Conservation (phyloP, 2,113 vertebrate species). For the Philantomba maxwellii region DNA sequence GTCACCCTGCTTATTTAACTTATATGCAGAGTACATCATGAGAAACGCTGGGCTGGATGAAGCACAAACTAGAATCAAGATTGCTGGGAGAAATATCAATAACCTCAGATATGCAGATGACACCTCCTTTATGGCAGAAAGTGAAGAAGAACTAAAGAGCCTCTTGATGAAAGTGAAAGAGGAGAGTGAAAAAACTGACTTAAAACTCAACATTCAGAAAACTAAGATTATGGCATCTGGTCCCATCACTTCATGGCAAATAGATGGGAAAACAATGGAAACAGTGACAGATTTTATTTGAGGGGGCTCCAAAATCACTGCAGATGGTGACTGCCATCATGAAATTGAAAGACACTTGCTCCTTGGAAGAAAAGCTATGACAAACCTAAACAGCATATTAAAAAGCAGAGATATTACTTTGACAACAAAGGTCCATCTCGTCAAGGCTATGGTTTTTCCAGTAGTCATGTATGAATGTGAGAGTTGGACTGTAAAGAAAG, state of each 20-base stretch:
- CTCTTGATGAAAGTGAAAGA: background rate
- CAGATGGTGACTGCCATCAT: background rate
- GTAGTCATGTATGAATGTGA: background rate
- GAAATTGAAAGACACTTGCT: background rate
- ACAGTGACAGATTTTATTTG: background rate
- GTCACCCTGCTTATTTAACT: background rate
- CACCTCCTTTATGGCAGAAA: background rate
- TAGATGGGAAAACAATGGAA: background rate
- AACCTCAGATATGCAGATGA: background rate
- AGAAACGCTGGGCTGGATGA: background rate
- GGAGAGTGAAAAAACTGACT: background rate
- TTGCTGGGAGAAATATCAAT: background rate
- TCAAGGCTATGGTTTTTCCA: background rate
- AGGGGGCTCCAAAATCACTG: background rate
- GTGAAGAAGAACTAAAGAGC: background rate
- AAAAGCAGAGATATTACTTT: background rate
- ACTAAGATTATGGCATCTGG: background rate
- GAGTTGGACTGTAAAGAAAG: background rate
- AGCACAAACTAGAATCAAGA: background rate
- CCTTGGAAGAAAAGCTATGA: background rate
- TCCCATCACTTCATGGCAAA: background rate
- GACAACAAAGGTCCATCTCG: background rate
- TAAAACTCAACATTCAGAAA: background rate
- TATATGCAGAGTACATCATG: background rate
- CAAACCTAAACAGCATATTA: background rate